Percentiles rank a stretch among this genome's conserved stretches.
phyloP scores from a whole-genome alignment of 2,797 vertebrate species.

The Borostomias antarcticus region DNA sequence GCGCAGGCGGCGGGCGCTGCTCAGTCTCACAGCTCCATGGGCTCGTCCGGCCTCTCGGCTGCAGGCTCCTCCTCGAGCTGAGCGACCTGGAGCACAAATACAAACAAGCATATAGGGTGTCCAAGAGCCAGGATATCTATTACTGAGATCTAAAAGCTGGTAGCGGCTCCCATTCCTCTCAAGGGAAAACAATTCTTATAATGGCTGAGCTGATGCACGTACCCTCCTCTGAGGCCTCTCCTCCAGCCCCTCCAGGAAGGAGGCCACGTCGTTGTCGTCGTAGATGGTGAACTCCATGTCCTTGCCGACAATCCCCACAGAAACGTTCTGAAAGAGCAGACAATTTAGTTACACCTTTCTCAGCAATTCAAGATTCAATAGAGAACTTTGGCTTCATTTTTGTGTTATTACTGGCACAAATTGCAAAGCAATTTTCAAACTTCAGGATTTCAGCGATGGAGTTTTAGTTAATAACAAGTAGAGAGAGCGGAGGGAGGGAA shows the following conservation, averaged over 20 bases:
- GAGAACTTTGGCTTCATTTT: no score
- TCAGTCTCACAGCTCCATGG: slow-evolving; percentile 77
- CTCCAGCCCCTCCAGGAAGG: slow-evolving; percentile 94
- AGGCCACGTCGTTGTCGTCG: slow-evolving; percentile 91
- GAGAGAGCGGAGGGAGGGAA: no score
- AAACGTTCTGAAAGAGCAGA: slow-evolving; percentile 86
- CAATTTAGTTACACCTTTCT: background rate
- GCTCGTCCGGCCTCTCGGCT: slow-evolving; percentile 78
- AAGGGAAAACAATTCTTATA: background rate
- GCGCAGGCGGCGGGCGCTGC: background rate
- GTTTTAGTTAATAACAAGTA: background rate
- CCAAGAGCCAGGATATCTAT: background rate
- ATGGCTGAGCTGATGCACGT: background rate
- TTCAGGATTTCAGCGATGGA: background rate
- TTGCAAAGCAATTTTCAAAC: background rate
- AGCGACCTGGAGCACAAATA: slow-evolving; percentile 57
- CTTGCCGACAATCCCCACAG: slow-evolving; percentile 95
- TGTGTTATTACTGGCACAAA: background rate
- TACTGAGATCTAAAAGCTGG: background rate
- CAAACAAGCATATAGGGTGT: background rate
- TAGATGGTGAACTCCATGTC: slow-evolving; percentile 96
- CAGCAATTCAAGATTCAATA: background rate
- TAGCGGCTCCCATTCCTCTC: background rate
- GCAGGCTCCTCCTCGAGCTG: slow-evolving; percentile 72
- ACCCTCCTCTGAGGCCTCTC: slow-evolving; percentile 96